Evolutionary conservation across 2,888 invertebrate species (phyloP).

Genomic region (Melanostoma scalare): DNA sequence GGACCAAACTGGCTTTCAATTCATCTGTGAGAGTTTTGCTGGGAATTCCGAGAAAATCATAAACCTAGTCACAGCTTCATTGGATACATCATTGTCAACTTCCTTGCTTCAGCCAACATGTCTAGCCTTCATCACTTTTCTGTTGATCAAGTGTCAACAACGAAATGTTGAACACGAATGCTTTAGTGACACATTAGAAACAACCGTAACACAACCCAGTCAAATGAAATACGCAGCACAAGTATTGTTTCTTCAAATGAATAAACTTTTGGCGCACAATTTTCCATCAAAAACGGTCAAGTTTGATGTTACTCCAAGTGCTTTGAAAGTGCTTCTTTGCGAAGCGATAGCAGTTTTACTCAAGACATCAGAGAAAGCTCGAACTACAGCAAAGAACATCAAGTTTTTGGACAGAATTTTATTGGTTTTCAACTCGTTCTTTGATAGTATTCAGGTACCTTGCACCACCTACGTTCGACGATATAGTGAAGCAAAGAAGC

Average conservation of each 20-base stretch:
- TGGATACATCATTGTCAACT: conserved; percentile 65
- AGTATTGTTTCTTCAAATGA: conserved; percentile 74
- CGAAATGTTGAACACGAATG: conserved; percentile 59
- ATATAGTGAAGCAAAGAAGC: conserved; percentile 78
- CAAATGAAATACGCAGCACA: conserved; percentile 60
- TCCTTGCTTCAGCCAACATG: conserved; percentile 75
- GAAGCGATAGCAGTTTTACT: conserved; percentile 78
- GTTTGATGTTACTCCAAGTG: conserved; percentile 74
- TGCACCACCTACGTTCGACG: conserved; percentile 78
- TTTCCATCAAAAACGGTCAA: conserved; percentile 74
- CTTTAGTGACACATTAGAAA: conserved; percentile 69
- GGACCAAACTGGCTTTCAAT: conserved; percentile 75
- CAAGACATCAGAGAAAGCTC: conserved; percentile 76
- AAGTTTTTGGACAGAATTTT: conserved; percentile 76
- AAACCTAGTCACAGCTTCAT: conserved; percentile 74
- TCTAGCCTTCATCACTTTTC: conserved; percentile 74
- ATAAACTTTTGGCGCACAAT: conserved; percentile 75
- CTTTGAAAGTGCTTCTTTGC: conserved; percentile 75
- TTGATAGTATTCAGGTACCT: conserved; percentile 76
- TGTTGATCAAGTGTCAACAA: conserved; percentile 76
- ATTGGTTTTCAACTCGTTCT: conserved; percentile 76
- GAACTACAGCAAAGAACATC: conserved; percentile 74
- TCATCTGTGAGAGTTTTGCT: conserved; percentile 74
- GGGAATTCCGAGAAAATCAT: conserved; percentile 72
- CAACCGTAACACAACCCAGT: conserved; percentile 12